Base-by-base conservation (phyloP, 1,140 invertebrate species). In the Drosophila nasuta region DNA sequence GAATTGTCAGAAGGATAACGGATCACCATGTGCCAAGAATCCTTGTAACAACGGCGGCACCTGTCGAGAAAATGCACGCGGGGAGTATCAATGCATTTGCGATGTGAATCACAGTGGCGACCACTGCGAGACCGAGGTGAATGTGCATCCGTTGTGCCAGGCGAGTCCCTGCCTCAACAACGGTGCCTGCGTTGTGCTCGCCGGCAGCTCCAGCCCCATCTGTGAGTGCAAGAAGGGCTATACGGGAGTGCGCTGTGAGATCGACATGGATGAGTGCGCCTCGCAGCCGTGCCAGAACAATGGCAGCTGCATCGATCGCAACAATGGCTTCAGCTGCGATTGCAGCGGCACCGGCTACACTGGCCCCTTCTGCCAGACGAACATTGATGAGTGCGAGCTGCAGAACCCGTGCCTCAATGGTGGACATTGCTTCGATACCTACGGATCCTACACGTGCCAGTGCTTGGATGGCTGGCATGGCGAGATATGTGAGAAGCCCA, bases 401-500 rank as follows among this genome's bases (percentile, higher is more conserved):
- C 88, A 93, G 30, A 95, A 94, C 78, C 95, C 97, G 0, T 98
- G 97, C 93, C 93, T 95, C 8, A 96, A 97, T 93, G 94, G 95
- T 0, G 96, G 97, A 17, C 93, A 94, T 6, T 97, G 96, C 92
- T 96, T 95, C 90, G 96, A 97, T 91, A 96, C 95, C 62, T 96
- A 97, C 85, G 96, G 96, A 8, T 94, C 95, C 41, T 97, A 96
- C 92, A 94, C 96, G 73, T 99, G 98, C 90, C 94, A 96, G 54
- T 99, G 98, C 93, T 93, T 95, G 43, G 93, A 94, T 11, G 97
- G 97, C 46, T 98, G 96, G 94, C 95, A 95, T 38, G 97, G 97
- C 5, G 86, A 93, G 17, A 94, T 95, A 72, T 96, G 95, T 85
- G 94, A 95, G 60, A 83, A 89, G 8, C 93, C 94, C 66, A 93